Conservation (phyloP, 1,140 invertebrate genomes). For the Tribolium madens region DNA sequence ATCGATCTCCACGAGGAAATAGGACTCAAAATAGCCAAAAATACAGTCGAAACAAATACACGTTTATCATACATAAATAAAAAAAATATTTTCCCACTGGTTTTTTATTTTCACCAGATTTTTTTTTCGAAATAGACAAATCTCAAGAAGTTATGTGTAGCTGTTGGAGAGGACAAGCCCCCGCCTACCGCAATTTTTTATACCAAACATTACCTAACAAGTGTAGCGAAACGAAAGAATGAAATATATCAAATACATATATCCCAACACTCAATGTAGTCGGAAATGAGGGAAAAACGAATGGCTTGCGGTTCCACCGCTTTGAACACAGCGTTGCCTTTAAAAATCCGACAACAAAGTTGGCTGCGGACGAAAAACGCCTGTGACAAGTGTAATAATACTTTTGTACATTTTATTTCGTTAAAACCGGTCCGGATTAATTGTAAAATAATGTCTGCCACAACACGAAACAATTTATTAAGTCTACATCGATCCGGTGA, state of each 20-base stretch:
- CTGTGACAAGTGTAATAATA: constrained; percentile 16
- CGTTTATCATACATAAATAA: too few relatives aligned
- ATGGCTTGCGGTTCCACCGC: constrained; percentile 22
- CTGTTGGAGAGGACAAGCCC: background rate
- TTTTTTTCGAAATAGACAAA: too few relatives aligned
- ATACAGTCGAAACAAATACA: too few relatives aligned
- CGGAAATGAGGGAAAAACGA: constrained; percentile 38
- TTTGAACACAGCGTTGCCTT: constrained; percentile 34
- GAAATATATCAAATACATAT: constrained; percentile 38
- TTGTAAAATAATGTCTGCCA: background rate
- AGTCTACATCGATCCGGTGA: background rate
- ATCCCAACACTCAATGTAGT: constrained; percentile 33
- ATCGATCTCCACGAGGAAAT: background rate
- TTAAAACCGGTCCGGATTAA: constrained; percentile 7
- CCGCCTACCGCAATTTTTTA: constrained; percentile 8
- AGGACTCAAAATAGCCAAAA: background rate
- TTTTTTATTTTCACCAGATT: too few relatives aligned
- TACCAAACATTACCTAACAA: constrained; percentile 26
- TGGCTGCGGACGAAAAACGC: background rate
- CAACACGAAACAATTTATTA: constrained; percentile 25
- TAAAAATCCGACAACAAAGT: constrained; percentile 20
- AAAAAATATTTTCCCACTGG: too few relatives aligned
- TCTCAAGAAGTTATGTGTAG: background rate
- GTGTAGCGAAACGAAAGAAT: constrained; percentile 37
- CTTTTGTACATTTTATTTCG: constrained; percentile 10